Base-by-base conservation (phyloP, 2,888 invertebrate genomes). In the Acrocyrtus sp. region DNA sequence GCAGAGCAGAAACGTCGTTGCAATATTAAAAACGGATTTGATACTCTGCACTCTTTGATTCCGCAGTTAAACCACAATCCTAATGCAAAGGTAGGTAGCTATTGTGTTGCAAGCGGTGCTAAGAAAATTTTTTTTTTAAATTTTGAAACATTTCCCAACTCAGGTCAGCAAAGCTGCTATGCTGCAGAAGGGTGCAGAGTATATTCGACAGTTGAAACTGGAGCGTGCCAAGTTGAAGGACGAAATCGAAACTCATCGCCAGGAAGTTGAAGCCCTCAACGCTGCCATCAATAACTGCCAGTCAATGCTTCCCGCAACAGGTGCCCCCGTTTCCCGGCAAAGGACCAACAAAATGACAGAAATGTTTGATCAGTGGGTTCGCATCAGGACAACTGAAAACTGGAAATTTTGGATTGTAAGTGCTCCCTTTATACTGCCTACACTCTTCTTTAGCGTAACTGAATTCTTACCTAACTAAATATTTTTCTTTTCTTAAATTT, bases 321-420 rank as follows among this genome's bases (percentile, higher is more conserved):
- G 97, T 74, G 96, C 95, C 73, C 96, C 96, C 2, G 92, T 97
- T 75, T 93, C 95, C 19, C 89, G 95, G 79, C 94, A 95, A 83
- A 89, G 94, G 81, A 93, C 92, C 41, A 94, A 92, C 82, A 93
- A 94, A 83, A 92, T 97, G 88, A 92, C 92, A 81, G 95, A 96
- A 85, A 92, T 96, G 90, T 97, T 95, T 85, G 93, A 95, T 81
- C 91, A 94, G 34, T 96, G 96, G 86, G 94, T 98, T 51, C 89
- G 91, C 80, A 89, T 88, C 81, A 88, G 95, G 73, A 96, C 96
- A 19, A 88, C 91, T 84, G 91, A 92, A 83, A 95, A 96, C 86
- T 98, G 97, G 97, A 97, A 96, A 87, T 98, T 96, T 87, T 98
- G 96, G 96, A 95, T 98, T 87, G 96, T 96, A 95, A 84, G 81